These are phyloP conservation scores for Ormyrus labotus DNA, from an alignment of 2,888 invertebrate genomes.

Conservation along the genomic window DNA sequence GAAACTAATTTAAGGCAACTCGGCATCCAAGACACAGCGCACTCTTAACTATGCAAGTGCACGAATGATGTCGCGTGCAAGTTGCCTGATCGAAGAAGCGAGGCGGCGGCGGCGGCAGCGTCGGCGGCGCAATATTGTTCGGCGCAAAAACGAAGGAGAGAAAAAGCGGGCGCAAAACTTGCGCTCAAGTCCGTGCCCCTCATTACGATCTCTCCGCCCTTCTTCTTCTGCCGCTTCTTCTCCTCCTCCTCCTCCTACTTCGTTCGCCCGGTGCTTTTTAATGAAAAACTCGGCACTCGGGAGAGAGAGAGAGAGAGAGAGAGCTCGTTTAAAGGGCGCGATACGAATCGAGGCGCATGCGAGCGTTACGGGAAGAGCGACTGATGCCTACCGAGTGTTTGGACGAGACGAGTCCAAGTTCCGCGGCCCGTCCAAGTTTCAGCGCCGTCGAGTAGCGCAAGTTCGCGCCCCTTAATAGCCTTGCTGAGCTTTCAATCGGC, in stretches of 20 bases:
- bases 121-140: not conserved
- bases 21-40: not conserved
- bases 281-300: conserved; percentile 36
- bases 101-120: not conserved
- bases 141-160: not conserved
- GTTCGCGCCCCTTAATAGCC: conserved; percentile 12
- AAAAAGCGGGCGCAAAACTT: conserved; percentile 7
- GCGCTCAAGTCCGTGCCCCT: conserved; percentile 27
- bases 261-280: conserved; percentile 16
- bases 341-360: conserved; percentile 41
- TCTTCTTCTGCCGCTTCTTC: not conserved
- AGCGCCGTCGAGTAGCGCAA: not conserved
- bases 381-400: not conserved
- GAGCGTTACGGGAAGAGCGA: not conserved
- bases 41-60: conserved; percentile 49
- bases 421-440: conserved; percentile 40
- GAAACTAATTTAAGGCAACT: conserved; percentile 43
- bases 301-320: not conserved
- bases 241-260: not conserved
- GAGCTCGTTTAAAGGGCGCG: conserved; percentile 16
- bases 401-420: not conserved
- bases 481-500: conserved; percentile 31
- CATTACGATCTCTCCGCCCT: conserved; percentile 9
- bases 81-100: conserved; percentile 11
- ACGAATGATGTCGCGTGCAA: conserved; percentile 55